Base-by-base conservation (phyloP, 2,797 vertebrate species). In the Iguana delicatissima region DNA sequence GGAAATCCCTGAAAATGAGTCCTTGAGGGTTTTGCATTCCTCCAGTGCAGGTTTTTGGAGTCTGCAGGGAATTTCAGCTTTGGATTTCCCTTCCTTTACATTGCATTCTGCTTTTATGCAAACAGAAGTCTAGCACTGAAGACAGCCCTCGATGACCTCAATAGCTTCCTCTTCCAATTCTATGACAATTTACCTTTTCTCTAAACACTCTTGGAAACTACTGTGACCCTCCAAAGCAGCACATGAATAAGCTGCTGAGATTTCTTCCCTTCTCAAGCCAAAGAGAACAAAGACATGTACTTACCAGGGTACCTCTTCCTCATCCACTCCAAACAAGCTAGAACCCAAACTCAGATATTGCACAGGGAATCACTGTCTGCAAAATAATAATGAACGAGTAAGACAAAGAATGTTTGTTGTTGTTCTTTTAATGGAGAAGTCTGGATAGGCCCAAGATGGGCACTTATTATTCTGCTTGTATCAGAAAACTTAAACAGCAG, bases 271-370 rank as follows among this genome's bases (percentile, higher is more conserved):
- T 79, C 55, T 55, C 74, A 52, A 9, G n/a, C 42, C 22, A 88
- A 81, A n/a, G 20, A 50, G 32, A n/a, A 29, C 46, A 80, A 87
- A 80, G 80, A 16, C n/a, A 22, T 38, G 64, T 64, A 59, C 59
- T 87, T 29, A 87, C 26, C 32, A 88, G 32, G 22, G 4, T 64
- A 84, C 10, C 69, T 76, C 73, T 50, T 74, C 18, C 62, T 79
- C 85, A 87, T 84, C 73, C 35, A 22, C 81, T 84, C 81, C 73
- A 77, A 32, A 29, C 46, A 87, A 29, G 80, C 26, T 35, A 35
- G 81, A 79, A 84, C 20, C 73, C 59, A 67, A 18, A 16, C 26
- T 42, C 59, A 32, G 52, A 57, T 57, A 35, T 14, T 46, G 73
- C 74, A 32, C 59, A 57, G n/a, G n/a, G 62, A n/a, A 26, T 16